A percentile compares a stretch with the other conserved stretches of the same genome.
phyloP scores from a whole-genome alignment of 2,888 invertebrate genomes.

The Agrotis segetum region DNA sequence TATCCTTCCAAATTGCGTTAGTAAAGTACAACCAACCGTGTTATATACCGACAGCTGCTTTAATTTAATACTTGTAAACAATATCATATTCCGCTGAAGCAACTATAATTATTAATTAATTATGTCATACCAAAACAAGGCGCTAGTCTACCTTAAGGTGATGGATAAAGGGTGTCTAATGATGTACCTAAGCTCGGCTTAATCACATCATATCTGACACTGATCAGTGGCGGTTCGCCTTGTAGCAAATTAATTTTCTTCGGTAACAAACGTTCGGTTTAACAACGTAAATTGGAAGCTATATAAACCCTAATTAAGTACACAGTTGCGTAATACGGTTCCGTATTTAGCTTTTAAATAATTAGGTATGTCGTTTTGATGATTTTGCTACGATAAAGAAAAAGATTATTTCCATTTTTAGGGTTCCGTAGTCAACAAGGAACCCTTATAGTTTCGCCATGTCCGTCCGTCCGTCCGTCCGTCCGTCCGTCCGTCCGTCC shows the following conservation, averaged over 20 bases:
- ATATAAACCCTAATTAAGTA: background rate
- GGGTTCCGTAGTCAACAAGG: too few relatives aligned
- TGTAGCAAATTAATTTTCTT: constrained; percentile 48
- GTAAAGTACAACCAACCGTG: background rate
- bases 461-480: too few relatives aligned
- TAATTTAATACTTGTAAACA: constrained; percentile 3
- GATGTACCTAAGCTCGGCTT: constrained; percentile 42
- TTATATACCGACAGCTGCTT: background rate
- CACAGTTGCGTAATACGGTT: background rate
- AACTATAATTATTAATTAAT: constrained; percentile 29
- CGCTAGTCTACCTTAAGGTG: constrained; percentile 16
- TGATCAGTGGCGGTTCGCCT: constrained; percentile 35
- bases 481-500: too few relatives aligned
- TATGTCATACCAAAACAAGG: constrained; percentile 33
- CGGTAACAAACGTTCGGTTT: background rate
- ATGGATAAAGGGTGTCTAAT: constrained; percentile 47
- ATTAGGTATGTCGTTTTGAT: too few relatives aligned
- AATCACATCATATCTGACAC: constrained; percentile 39
- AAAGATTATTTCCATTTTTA: constrained; percentile 4
- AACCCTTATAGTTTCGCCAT: too few relatives aligned
- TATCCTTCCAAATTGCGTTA: background rate
- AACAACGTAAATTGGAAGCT: background rate
- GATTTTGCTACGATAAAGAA: too few relatives aligned
- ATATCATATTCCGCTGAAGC: constrained; percentile 20
- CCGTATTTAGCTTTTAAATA: constrained; percentile 11